Base-by-base conservation (phyloP, 1,140 invertebrate genomes). In the Heterodera carotae region DNA sequence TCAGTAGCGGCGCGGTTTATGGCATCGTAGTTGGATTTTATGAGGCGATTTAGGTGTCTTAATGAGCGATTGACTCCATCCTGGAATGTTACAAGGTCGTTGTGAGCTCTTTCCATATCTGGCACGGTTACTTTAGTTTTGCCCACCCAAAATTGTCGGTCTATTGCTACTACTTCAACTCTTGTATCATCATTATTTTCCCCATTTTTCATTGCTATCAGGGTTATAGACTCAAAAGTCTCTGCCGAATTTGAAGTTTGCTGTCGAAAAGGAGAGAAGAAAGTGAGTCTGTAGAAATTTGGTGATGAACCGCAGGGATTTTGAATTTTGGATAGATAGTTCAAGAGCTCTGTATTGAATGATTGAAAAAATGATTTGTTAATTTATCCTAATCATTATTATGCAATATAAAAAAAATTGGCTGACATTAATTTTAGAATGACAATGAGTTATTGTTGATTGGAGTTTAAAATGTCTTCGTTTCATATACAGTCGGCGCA, bases 191-290 rank as follows among this genome's bases (percentile, higher is more conserved):
- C 43, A 8, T 6, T 69, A 29, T 8, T 69, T 69, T 69, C n/a
- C 8, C 27, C 29, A 8, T 7, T 2, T 25, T 36, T n/a, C 67
- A 69, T 69, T 6, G 5, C 31, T 29, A 39, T 25, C n/a, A 27
- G 67, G 25, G 27, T 69, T 7, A 25, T 69, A 69, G 67, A 31
- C 67, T 69, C 67, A 10, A 69, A 48, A 69, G 67, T 48, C 67
- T 69, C 25, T 29, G n/a, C 25, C 25, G 34, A 39, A 2, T 33
- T 27, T 6, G 1, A 27, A 10, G 4, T 53, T 53, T 53, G 48
- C 31, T 29, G 29, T 31, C 27, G 6, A 8, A 25, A 29, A 8
- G 29, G 29, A 1, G 34, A 31, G 7, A n/a, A 10, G 29, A 48
- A 25, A 8, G 25, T 29, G 31, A 27, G 31, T 39, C n/a, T 69